These are phyloP conservation scores for Acronicta psi DNA, from an alignment of 2,888 invertebrate species.

Conservation along the genomic window DNA sequence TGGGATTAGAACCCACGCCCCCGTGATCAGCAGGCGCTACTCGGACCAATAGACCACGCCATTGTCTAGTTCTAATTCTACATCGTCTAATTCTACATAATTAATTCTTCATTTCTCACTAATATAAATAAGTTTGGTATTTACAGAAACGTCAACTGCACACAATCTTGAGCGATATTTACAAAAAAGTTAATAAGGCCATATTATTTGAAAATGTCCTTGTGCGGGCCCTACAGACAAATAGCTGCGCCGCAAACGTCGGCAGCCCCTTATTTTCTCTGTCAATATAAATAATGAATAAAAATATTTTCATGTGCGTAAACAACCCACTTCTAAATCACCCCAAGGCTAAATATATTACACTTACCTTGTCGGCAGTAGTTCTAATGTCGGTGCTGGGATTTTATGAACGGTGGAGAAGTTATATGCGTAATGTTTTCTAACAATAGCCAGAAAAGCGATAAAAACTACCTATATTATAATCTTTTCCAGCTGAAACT, in stretches of 20 bases:
- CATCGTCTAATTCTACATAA: too few relatives aligned
- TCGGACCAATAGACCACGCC: too few relatives aligned
- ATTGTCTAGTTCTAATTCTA: too few relatives aligned
- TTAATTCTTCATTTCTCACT: background rate
- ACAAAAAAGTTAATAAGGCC: constrained; percentile 10
- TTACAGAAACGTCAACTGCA: constrained; percentile 2
- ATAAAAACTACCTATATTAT: too few relatives aligned
- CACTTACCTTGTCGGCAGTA: background rate
- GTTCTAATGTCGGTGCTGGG: background rate
- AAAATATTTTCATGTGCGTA: constrained; percentile 17
- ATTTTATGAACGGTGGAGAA: background rate
- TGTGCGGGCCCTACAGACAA: constrained; percentile 47
- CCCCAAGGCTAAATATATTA: background rate
- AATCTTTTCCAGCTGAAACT: too few relatives aligned
- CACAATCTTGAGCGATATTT: background rate
- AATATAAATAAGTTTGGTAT: background rate
- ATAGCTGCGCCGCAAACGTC: constrained; percentile 52
- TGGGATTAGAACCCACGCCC: too few relatives aligned
- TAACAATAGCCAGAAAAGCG: too few relatives aligned
- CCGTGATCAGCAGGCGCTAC: too few relatives aligned
- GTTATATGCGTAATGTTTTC: background rate
- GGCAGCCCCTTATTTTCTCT: constrained; percentile 66
- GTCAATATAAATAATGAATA: constrained; percentile 76
- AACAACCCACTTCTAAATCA: background rate
- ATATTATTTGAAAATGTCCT: constrained; percentile 10